These are phyloP conservation scores for Dryobotodes eremita DNA, from an alignment of 2,888 invertebrate species.

Conservation along the genomic window DNA sequence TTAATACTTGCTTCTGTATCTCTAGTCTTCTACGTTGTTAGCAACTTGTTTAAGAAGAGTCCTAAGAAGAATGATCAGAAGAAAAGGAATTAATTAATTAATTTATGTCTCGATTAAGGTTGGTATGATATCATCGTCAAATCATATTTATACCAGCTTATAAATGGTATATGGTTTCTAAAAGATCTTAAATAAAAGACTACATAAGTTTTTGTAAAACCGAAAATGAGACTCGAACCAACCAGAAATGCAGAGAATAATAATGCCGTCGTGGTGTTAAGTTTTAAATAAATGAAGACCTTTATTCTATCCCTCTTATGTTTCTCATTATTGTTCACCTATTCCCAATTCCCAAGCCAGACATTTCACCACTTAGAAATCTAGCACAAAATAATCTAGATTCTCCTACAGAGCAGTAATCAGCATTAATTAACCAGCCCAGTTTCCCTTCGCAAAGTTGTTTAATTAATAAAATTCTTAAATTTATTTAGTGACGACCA, in stretches of 20 bases:
- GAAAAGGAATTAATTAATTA: slow-evolving; percentile 51
- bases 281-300: slow-evolving; percentile 12
- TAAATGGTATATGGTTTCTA: too few relatives aligned
- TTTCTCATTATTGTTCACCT: not conserved
- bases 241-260: not conserved
- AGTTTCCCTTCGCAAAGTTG: too few relatives aligned
- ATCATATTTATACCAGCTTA: not conserved
- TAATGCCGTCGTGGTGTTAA: not conserved
- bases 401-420: too few relatives aligned
- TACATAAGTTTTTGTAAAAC: not conserved
- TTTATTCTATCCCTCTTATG: not conserved
- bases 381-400: too few relatives aligned
- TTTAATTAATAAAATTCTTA: too few relatives aligned
- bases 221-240: not conserved
- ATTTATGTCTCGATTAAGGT: not conserved
- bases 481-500: too few relatives aligned
- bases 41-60: slow-evolving; percentile 26
- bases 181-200: not conserved
- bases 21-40: not conserved
- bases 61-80: slow-evolving; percentile 36
- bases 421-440: too few relatives aligned
- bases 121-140: too few relatives aligned
- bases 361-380: too few relatives aligned
- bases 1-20: slow-evolving; percentile 41
- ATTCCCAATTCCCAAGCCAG: too few relatives aligned